phyloP scores from a whole-genome alignment of 2,113 vertebrate species.

The Myiozetetes cayanensis region DNA sequence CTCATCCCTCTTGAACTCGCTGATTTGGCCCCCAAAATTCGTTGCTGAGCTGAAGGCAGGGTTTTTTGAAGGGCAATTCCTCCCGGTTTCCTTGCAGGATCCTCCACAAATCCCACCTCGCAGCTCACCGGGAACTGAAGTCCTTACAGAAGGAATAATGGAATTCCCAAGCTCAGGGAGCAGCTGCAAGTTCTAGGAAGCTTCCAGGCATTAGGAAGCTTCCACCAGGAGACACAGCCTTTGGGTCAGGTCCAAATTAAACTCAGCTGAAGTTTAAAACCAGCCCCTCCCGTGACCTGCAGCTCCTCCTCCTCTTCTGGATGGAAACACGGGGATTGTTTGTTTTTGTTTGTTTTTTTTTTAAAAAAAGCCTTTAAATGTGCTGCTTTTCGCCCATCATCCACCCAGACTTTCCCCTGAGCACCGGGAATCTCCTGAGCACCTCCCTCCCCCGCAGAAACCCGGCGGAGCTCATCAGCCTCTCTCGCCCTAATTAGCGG shows the following conservation, averaged over 20 bases:
- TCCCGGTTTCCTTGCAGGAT: background rate
- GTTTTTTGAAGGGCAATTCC: background rate
- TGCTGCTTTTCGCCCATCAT: background rate
- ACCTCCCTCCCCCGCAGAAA: background rate
- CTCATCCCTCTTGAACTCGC: background rate
- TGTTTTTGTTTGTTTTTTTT: background rate
- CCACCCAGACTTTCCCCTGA: background rate
- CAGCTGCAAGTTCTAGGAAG: background rate
- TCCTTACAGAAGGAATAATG: background rate
- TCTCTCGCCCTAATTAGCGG: background rate
- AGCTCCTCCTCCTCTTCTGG: background rate
- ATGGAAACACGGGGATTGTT: background rate
- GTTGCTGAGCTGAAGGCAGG: background rate
- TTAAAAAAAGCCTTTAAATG: background rate
- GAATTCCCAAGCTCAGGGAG: background rate
- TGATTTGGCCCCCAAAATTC: background rate
- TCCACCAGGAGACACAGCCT: background rate
- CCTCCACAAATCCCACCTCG: background rate
- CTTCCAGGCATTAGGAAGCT: background rate
- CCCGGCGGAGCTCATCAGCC: background rate
- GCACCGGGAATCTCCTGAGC: background rate
- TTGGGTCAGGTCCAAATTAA: background rate
- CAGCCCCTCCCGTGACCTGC: background rate
- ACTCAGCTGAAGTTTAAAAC: background rate
- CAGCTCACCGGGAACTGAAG: background rate